phyloP scores from a whole-genome alignment of 2,797 vertebrate genomes.

The Rhincodon typus region DNA sequence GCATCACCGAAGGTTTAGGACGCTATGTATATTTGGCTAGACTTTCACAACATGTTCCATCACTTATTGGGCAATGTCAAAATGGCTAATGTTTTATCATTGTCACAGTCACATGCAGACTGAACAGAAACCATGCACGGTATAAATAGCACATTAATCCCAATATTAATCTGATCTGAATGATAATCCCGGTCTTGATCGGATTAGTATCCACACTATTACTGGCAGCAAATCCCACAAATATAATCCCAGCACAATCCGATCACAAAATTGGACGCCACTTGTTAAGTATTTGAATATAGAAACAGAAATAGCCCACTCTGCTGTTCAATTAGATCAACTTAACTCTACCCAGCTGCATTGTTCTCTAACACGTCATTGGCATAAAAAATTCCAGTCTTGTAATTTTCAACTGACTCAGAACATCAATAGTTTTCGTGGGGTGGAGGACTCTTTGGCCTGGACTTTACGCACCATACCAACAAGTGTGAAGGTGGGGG shows the following conservation, averaged over 20 bases:
- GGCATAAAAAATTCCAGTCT: not conserved
- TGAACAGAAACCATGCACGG: not conserved
- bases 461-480: no score
- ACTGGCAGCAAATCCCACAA: conserved; percentile 2
- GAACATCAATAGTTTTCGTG: not conserved
- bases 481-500: no score
- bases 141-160: not conserved
- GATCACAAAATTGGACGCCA: not conserved
- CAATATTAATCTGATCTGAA: not conserved
- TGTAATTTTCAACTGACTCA: not conserved
- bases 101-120: not conserved
- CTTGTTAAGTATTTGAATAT: not conserved
- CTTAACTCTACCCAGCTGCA: not conserved
- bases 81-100: not conserved
- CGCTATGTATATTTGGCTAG: not conserved
- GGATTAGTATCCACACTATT: not conserved
- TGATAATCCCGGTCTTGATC: not conserved
- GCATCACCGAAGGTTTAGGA: not conserved
- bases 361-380: not conserved
- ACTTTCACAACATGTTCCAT: not conserved
- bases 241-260: not conserved
- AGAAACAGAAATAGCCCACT: not conserved
- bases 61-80: not conserved
- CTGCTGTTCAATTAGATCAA: not conserved
- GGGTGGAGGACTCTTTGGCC: no score